Percentiles rank a stretch among this genome's conserved stretches.
Conservation (phyloP, 2,113 vertebrate genomes). For the Cyanoramphus novaezelandiae region DNA sequence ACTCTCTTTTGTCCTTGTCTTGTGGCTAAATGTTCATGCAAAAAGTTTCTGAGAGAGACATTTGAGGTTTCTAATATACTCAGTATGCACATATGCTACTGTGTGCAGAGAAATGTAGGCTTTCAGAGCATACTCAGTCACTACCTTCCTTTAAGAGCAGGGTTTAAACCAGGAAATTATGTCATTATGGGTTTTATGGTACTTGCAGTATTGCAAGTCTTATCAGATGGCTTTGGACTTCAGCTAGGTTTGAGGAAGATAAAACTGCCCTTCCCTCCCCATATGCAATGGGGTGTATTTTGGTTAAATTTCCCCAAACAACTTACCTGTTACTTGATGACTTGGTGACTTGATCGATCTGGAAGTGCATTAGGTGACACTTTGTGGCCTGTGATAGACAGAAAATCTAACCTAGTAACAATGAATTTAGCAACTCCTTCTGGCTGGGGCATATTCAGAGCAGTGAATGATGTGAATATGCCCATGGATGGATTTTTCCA, state of each 20-base stretch:
- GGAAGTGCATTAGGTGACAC: background rate
- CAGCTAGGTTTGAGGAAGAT: background rate
- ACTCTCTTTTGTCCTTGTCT: background rate
- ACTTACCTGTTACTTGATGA: background rate
- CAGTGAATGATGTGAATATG: background rate
- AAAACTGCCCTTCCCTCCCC: background rate
- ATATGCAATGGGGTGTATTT: background rate
- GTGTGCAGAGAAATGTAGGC: background rate
- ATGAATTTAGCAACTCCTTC: background rate
- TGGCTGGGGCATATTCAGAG: background rate
- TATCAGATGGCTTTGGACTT: rapidly evolving
- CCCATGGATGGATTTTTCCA: background rate
- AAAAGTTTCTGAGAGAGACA: background rate
- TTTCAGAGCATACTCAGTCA: background rate
- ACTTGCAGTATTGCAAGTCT: background rate
- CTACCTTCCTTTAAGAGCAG: background rate
- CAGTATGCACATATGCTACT: background rate
- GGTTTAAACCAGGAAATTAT: background rate
- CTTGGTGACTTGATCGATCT: background rate
- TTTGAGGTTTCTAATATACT: background rate
- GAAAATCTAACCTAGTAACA: background rate
- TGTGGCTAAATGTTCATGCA: background rate
- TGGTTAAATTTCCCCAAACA: background rate
- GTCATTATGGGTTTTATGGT: background rate
- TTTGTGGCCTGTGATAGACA: background rate